Conservation (phyloP, 1,140 invertebrate genomes). For the Eueides isabella region DNA sequence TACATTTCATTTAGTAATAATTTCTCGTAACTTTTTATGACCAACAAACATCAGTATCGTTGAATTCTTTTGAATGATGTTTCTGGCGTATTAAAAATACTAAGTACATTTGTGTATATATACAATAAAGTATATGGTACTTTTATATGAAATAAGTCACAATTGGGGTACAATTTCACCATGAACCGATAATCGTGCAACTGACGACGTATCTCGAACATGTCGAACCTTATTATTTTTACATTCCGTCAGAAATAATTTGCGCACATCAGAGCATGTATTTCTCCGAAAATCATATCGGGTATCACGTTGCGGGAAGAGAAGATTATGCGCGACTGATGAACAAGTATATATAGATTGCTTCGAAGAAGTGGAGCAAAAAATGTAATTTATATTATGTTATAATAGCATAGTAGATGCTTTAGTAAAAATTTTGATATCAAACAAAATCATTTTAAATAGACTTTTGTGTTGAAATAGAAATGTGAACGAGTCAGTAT, state of each 20-base stretch:
- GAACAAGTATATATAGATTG: slow-evolving; percentile 30
- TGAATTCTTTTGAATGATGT: not conserved
- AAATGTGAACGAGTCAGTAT: too few species aligned
- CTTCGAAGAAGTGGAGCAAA: slow-evolving; percentile 25
- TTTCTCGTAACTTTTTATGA: not conserved
- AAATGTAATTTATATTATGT: not conserved
- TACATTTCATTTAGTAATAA: not conserved
- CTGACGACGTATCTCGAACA: slow-evolving; percentile 36
- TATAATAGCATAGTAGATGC: not conserved
- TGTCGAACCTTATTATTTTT: slow-evolving; percentile 47
- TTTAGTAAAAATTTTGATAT: too few species aligned
- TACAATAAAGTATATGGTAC: not conserved
- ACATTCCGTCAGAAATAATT: slow-evolving; percentile 48
- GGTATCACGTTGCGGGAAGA: slow-evolving; percentile 53
- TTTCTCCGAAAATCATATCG: slow-evolving; percentile 61
- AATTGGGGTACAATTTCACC: slow-evolving; percentile 23
- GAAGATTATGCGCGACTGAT: slow-evolving; percentile 43
- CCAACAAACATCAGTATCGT: not conserved
- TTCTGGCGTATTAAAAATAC: not conserved
- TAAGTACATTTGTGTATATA: too few species aligned
- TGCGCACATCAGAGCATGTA: slow-evolving; percentile 42
- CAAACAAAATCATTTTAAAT: not conserved
- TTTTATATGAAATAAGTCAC: not conserved
- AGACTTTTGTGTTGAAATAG: too few species aligned
- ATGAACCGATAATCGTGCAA: slow-evolving; percentile 42